Evolutionary conservation across 2,113 vertebrate species (phyloP).

Genomic region (Pachypanchax playfairii): DNA sequence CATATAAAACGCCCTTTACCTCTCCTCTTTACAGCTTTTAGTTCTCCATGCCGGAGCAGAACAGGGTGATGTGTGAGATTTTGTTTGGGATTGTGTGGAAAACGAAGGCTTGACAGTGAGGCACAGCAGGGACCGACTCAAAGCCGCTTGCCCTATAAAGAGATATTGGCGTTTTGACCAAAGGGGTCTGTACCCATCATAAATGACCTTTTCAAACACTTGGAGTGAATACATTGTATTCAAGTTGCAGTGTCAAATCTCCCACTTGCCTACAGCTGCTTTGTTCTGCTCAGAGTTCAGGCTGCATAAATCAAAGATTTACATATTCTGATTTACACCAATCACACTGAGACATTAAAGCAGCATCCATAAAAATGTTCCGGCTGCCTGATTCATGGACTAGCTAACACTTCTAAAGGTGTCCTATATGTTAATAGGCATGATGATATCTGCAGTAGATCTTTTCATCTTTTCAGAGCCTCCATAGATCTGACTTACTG

Average conservation of each 20-base stretch:
- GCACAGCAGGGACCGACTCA: slow-evolving; percentile 60
- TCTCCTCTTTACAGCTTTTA: slow-evolving; percentile 21
- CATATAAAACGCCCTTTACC: slow-evolving; percentile 43
- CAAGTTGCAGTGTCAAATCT: slow-evolving; percentile 62
- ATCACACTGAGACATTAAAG: slow-evolving; percentile 1
- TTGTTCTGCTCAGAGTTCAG: slow-evolving; percentile 54
- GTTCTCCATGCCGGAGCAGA: slow-evolving; percentile 33
- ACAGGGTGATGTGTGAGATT: slow-evolving; percentile 40
- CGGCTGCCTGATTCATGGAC: neutral
- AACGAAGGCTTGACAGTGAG: slow-evolving; percentile 55
- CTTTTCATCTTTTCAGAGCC: neutral
- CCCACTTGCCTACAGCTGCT: slow-evolving; percentile 46
- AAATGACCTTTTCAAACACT: slow-evolving; percentile 79
- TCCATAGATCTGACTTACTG: neutral
- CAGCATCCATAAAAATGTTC: neutral
- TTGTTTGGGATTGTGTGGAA: slow-evolving; percentile 57
- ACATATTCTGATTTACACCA: slow-evolving; percentile 59
- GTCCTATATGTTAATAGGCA: neutral
- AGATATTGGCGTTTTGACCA: slow-evolving; percentile 72
- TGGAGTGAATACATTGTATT: slow-evolving; percentile 67
- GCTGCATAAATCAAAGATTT: slow-evolving; percentile 62
- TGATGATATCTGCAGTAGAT: neutral
- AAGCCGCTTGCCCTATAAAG: slow-evolving; percentile 56
- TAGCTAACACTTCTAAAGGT: neutral
- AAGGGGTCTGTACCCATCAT: slow-evolving; percentile 67